Base-by-base conservation (phyloP, 2,113 vertebrate genomes). In the Girardinichthys multiradiatus region DNA sequence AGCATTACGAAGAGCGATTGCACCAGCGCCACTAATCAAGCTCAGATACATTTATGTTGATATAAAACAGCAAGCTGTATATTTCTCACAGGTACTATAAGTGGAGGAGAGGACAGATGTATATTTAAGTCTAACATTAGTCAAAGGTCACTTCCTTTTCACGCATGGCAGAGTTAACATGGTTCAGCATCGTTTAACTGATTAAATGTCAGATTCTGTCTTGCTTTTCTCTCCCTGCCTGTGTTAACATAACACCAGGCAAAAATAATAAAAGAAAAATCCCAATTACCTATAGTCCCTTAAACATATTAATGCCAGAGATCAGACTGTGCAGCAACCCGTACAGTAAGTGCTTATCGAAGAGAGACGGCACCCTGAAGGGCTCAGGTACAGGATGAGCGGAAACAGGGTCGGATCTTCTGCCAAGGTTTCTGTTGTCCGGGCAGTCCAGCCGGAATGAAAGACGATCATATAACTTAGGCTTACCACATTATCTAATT, bases 1-100 rank as follows among this genome's bases (percentile, higher is more conserved):
- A 88, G 86, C 77, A 63, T 92, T 68, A 88, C 81, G 69, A 73
- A 82, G 75, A 91, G 91, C 81, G 73, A 89, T 86, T 91, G 82
- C 82, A 89, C 85, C 83, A 84, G 79, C 76, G 70, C 80, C 79
- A 70, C 79, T 42, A 79, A 8, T 59, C 72, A 90, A 82, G 79
- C 88, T 89, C 76, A 86, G 85, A 85, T 72, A 91, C 83, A 82
- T 78, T 85, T 76, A 82, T 76, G 87, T 82, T 85, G 80, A 86
- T 72, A 75, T 64, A 84, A 84, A 83, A 91, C 87, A 85, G 75
- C 76, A n/a, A 75, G 70, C 67, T 72, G 79, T 77, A 11, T 70
- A 79, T 82, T 77, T 62, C 59, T 82, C 76, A 77, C 12, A n/a
- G 81, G 78, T 68, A 62, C 60, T 62, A 27, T 33, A 54, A 64